Percentiles rank a stretch among this genome's conserved stretches.
Evolutionary conservation across 2,113 vertebrate genomes (phyloP).

Genomic region (Helogale parvula): DNA sequence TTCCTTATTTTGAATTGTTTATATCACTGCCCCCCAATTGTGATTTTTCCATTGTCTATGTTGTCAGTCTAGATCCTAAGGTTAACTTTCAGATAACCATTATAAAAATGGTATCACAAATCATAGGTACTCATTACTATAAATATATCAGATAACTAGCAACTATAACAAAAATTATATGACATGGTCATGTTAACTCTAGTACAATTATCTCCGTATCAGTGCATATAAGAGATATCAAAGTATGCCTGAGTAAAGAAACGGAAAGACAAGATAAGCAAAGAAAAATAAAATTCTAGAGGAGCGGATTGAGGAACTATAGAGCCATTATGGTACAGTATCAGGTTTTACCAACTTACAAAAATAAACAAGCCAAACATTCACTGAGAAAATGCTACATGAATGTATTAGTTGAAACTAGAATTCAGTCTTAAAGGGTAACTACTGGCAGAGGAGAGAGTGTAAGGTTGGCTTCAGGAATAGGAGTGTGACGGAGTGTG

Average conservation of each 20-base stretch:
- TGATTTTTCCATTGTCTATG: not conserved
- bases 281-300: not conserved
- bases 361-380: not conserved
- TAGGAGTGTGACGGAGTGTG: not conserved
- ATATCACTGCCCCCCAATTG: no score
- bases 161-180: not conserved
- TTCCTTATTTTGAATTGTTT: not conserved
- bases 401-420: not conserved
- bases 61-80: not conserved
- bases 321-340: not conserved
- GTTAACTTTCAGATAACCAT: not conserved
- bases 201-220: not conserved
- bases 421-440: not conserved
- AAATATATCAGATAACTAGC: not conserved
- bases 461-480: not conserved
- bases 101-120: not conserved
- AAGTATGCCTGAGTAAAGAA: not conserved
- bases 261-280: not conserved
- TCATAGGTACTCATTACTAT: not conserved
- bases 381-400: not conserved
- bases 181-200: not conserved
- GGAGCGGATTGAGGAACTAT: not conserved
- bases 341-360: not conserved
- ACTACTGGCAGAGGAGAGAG: not conserved
- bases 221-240: not conserved